Conservation (phyloP, 1,140 invertebrate genomes). For the Pogonognathellus flavescens region DNA sequence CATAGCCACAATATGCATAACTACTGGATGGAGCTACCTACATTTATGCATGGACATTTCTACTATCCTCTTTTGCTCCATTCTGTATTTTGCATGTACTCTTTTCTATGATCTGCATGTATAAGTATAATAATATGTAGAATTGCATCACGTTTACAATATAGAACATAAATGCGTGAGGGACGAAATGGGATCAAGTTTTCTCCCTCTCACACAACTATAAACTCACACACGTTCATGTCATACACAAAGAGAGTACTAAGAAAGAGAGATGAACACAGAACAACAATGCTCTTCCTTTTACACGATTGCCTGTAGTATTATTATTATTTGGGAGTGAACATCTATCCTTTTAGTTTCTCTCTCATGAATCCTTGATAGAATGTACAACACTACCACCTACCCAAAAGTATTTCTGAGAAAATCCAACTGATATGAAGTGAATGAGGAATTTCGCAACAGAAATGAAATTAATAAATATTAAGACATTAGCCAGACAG, state of each 20-base stretch:
- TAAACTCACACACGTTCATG: constrained; percentile 35
- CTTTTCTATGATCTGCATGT: constrained; percentile 7
- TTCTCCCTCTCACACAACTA: constrained; percentile 29
- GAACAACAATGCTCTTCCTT: constrained; percentile 38
- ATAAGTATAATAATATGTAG: constrained; percentile 10
- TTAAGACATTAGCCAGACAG: constrained; percentile 29
- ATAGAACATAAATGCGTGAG: constrained; percentile 48
- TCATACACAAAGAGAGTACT: neutral
- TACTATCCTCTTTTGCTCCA: neutral
- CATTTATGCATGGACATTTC: constrained; percentile 27
- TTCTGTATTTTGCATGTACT: neutral
- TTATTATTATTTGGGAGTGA: neutral
- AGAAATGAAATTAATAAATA: constrained; percentile 50
- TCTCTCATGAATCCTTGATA: neutral
- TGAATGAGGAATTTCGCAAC: constrained; percentile 29
- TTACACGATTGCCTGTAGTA: constrained; percentile 39
- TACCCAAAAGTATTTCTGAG: constrained; percentile 37
- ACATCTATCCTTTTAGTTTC: neutral
- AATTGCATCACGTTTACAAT: constrained; percentile 45
- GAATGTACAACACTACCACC: constrained; percentile 3
- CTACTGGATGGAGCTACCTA: neutral
- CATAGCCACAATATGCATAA: constrained; percentile 42
- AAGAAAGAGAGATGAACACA: neutral
- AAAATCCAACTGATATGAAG: constrained; percentile 12
- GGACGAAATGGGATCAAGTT: constrained; percentile 49